Base-by-base conservation (phyloP, 2,113 vertebrate species). In the Caranx ignobilis region DNA sequence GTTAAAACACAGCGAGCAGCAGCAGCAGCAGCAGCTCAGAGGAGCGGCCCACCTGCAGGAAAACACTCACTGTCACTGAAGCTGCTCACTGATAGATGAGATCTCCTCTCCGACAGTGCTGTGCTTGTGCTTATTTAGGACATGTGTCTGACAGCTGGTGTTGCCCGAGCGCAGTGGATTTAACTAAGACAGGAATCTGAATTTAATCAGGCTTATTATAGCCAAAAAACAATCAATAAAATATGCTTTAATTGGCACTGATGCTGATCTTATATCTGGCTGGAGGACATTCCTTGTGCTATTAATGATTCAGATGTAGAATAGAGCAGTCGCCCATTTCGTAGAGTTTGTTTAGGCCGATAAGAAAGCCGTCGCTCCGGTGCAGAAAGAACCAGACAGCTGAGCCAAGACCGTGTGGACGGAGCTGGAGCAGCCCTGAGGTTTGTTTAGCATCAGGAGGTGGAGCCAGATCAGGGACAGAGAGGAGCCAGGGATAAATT, bases 121-220 rank as follows among this genome's bases (percentile, higher is more conserved):
- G 9, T 6, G 55, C 59, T 43, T 19, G 0, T 50, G 69, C 70
- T 64, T 78, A 72, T 76, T 79, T 57, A 54, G 76, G 76, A 77
- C 71, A 18, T 18, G 4, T n/a, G 48, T 70, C 50, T 73, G 59
- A 52, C 37, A 48, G 61, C 71, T 63, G 71, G 9, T 18, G 31
- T 10, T 13, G 35, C 8, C n/a, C 2, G 11, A 5, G 41, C 57
- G 43, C 63, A 43, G 57, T 31, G 61, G 37, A 56, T 57, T 67
- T 50, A n/a, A 77, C 48, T 11, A 31, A 69, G 76, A 63, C 13
- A 31, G 56, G 11, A 70, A 55, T 35, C 8, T 19, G 34, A 57
- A 52, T 59, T 39, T 48, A 1, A 32, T 41, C 6, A 32, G 19
- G 21, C 74, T 55, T 35, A 39, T 26, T 35, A 19, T 71, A 66